Percentiles rank a stretch among this genome's conserved stretches.
phyloP scores from a whole-genome alignment of 2,888 invertebrate genomes.

The Masnerella sp. region DNA sequence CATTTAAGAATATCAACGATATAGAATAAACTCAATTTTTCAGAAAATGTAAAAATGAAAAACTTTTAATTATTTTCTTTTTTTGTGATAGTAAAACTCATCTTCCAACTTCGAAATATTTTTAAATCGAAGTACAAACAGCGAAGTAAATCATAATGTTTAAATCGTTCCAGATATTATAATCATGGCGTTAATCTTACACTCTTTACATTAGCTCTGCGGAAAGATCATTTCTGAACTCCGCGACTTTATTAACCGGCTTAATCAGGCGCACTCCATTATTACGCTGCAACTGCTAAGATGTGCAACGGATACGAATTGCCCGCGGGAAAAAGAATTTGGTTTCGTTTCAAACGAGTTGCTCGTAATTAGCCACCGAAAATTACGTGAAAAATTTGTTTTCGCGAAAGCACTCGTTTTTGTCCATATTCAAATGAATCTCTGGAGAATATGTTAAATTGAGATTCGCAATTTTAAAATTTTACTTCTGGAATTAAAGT shows the following conservation, averaged over 20 bases:
- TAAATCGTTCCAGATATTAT: not conserved
- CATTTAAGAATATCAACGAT: no score
- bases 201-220: slow-evolving; percentile 3
- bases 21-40: no score
- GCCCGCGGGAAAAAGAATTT: not conserved
- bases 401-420: no score
- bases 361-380: no score
- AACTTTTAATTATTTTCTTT: not conserved
- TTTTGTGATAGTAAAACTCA: not conserved
- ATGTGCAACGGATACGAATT: not conserved
- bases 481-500: no score
- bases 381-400: no score
- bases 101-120: not conserved
- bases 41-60: no score
- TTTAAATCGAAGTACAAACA: not conserved
- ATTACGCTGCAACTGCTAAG: slow-evolving; percentile 4
- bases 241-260: slow-evolving; percentile 21
- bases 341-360: not conserved
- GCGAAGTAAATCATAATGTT: slow-evolving; percentile 2
- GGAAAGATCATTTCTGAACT: slow-evolving; percentile 22
- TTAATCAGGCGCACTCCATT: slow-evolving; percentile 18
- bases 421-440: no score
- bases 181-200: slow-evolving; percentile 14
- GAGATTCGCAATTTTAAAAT: no score
- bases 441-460: no score